A percentile compares a stretch with the other conserved stretches of the same genome.
phyloP scores from a whole-genome alignment of 2,113 vertebrate genomes.

The Rhegmatorhina hoffmannsi region DNA sequence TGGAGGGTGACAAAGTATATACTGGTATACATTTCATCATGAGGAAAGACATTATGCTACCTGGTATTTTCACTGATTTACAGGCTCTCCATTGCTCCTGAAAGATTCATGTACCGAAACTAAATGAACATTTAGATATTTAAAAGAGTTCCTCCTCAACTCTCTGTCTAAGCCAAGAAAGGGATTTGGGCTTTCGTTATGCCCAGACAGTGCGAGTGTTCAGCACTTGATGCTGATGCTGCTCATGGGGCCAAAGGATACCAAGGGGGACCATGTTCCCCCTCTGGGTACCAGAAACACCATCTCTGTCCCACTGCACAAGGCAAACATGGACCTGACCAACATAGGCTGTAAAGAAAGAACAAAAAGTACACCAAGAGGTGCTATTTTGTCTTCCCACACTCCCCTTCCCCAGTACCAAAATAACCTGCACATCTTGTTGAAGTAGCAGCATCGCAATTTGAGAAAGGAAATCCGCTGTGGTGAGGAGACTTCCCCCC shows the following conservation, averaged over 20 bases:
- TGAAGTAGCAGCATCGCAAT: neutral
- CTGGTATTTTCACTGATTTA: neutral
- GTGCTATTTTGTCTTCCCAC: neutral
- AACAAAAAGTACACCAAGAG: neutral
- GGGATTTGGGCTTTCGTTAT: neutral
- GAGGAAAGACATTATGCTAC: neutral
- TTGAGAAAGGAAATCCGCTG: constrained; percentile 2
- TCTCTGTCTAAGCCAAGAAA: neutral
- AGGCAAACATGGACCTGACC: neutral
- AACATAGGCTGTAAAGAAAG: neutral
- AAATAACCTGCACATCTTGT: neutral
- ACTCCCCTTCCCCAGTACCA: rapidly evolving
- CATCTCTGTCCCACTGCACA: neutral
- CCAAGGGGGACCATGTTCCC: neutral
- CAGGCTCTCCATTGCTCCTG: neutral
- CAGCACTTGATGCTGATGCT: neutral
- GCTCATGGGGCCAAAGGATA: neutral
- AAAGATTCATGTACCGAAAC: neutral
- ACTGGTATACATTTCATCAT: neutral
- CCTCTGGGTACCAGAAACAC: neutral
- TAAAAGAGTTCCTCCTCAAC: neutral
- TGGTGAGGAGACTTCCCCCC: neutral
- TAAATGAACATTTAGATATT: neutral
- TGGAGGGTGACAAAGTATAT: neutral
- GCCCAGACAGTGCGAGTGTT: neutral